These are phyloP conservation scores for Orestias chungarensis DNA, from an alignment of 2,797 vertebrate species.

Conservation along the genomic window DNA sequence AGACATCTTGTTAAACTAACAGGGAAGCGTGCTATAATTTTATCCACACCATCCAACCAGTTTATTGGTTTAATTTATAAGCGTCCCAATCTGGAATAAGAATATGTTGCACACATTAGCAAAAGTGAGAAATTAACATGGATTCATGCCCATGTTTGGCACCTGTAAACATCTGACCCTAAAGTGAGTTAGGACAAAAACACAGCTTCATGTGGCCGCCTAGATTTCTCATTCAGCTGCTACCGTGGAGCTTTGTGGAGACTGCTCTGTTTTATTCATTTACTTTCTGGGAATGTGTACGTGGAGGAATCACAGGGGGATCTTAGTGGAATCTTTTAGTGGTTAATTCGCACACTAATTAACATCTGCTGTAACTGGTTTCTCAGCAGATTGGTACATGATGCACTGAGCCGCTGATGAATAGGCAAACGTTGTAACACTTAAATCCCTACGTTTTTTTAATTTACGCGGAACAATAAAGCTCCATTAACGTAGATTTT, in stretches of 20 bases:
- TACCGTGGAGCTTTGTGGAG: conserved; percentile 21
- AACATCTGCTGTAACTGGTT: conserved; percentile 18
- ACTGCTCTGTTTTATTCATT: background rate
- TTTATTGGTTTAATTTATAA: background rate
- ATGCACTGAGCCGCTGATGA: conserved; percentile 48
- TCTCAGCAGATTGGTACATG: conserved; percentile 9
- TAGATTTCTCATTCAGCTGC: conserved; percentile 18
- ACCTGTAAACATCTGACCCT: background rate
- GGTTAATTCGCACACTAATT: conserved; percentile 15
- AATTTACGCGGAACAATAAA: conserved; percentile 21
- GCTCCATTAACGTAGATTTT: conserved; percentile 18
- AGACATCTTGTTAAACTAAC: no score
- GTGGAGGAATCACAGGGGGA: background rate
- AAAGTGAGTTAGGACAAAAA: background rate
- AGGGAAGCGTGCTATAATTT: no score
- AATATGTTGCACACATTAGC: background rate
- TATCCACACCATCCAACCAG: no score
- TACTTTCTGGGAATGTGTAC: background rate
- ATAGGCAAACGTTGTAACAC: conserved; percentile 13
- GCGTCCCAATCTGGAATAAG: background rate
- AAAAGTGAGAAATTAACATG: background rate
- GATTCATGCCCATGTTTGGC: background rate
- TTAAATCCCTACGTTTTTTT: conserved; percentile 11
- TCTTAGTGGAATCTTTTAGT: conserved; percentile 10
- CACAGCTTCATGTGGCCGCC: conserved; percentile 7